phyloP scores from a whole-genome alignment of 92 coral and sea anemone species.

The Umimayanthus kanabou region DNA sequence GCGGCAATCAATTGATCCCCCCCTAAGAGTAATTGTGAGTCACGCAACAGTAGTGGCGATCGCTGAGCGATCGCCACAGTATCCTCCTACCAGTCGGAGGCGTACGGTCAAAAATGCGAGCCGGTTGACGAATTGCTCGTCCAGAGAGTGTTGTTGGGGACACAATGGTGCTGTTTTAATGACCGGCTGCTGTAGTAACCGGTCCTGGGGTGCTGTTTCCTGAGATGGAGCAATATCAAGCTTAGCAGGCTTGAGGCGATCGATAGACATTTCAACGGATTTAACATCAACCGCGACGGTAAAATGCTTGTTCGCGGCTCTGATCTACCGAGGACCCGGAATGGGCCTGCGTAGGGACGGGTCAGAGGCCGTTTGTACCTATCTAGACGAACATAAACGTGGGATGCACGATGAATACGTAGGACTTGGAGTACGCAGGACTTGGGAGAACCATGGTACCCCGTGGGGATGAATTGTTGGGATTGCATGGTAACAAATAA shows the following conservation, averaged over 20 bases:
- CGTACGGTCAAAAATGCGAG: conserved; percentile 11
- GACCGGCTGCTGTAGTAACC: background rate
- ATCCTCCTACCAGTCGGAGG: conserved; percentile 37
- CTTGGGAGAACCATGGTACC: too few relatives aligned
- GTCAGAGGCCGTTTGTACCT: too few relatives aligned
- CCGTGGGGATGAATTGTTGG: too few relatives aligned
- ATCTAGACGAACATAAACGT: too few relatives aligned
- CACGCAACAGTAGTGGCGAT: too few relatives aligned
- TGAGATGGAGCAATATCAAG: background rate
- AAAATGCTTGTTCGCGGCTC: too few relatives aligned
- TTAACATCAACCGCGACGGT: conserved; percentile 36
- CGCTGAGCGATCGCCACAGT: conserved; percentile 46
- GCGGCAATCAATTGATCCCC: background rate
- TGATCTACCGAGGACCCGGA: too few relatives aligned
- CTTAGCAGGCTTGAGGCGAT: conserved; percentile 45
- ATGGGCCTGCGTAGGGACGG: too few relatives aligned
- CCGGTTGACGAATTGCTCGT: background rate
- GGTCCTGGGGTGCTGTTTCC: background rate
- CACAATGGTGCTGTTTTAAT: background rate
- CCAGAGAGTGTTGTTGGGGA: conserved; percentile 39
- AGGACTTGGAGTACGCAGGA: background rate
- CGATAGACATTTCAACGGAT: conserved; percentile 39
- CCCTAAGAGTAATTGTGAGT: background rate
- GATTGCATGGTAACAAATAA: too few relatives aligned
- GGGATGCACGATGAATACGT: conserved; percentile 41